Base-by-base conservation (phyloP, 2,113 vertebrate genomes). In the Octodon degus region DNA sequence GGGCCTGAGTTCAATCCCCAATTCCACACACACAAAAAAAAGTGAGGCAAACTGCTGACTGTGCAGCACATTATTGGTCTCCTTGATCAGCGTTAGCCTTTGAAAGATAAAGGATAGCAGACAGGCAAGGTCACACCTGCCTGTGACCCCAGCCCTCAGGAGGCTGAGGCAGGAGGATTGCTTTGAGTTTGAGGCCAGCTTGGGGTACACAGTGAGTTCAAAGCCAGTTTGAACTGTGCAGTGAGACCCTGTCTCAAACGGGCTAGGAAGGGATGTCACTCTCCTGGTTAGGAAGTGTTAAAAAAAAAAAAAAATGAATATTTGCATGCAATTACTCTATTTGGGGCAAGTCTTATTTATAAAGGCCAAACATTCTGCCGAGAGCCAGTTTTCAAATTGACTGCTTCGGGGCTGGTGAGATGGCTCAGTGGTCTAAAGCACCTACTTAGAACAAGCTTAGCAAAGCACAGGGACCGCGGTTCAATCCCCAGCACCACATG, bases 331-430 rank as follows among this genome's bases (percentile, higher is more conserved):
- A 76, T 93, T 76, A 89, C 34, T 85, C 85, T 90, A 22, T 90
- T 30, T n/a, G 12, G 13, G 60, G 27, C n/a, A 7, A 10, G 65
- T 20, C 90, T 93, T 96, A 92, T 95, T 94, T 90, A 43, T 95
- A 19, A 82, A 90, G 76, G 86, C 50, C 60, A 60, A 89, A 77
- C 95, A 85, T 97, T 97, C 88, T 95, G 92, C 95, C 96, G 93
- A 92, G 96, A 72, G 90, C 76, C 81, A 90, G 89, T 96, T 92
- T 95, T 97, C 96, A 95, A 90, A 65, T 87, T 79, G 85, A 85
- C 97, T 97, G 97, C 96, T 96, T 97, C 96, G n/a, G n/a, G n/a
- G n/a, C n/a, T n/a, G n/a, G n/a, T n/a, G n/a, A n/a, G n/a, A n/a
- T n/a, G n/a, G n/a, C n/a, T n/a, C n/a, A n/a, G n/a, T n/a, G n/a